Evolutionary conservation across 2,113 vertebrate species (phyloP).

Genomic region (Grammomys surdaster): DNA sequence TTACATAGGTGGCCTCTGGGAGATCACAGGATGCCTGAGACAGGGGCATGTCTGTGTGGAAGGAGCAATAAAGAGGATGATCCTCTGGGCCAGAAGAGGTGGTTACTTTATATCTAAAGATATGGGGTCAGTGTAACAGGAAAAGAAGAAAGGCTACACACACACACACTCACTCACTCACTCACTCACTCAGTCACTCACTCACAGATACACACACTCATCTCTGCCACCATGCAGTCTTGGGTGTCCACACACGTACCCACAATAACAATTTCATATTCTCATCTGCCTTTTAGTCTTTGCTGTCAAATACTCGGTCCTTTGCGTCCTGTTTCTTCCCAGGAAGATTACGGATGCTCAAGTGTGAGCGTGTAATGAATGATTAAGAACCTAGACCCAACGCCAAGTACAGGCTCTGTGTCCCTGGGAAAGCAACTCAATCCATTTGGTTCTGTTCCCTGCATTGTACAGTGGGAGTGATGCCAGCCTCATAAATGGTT

Average conservation of each 20-base stretch:
- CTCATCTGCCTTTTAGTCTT: background rate
- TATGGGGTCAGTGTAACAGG: background rate
- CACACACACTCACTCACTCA: background rate
- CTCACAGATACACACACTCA: background rate
- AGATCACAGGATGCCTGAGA: background rate
- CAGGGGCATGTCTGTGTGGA: background rate
- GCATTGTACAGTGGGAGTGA: background rate
- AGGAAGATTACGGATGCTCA: background rate
- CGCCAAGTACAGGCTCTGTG: slow-evolving; percentile 4
- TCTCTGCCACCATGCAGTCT: background rate
- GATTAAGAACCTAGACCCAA: background rate
- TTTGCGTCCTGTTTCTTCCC: background rate
- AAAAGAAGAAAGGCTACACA: background rate
- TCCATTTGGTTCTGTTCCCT: slow-evolving; percentile 23
- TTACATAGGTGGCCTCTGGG: background rate
- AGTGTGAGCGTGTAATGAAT: background rate
- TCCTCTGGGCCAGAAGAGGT: background rate
- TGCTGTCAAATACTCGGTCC: background rate
- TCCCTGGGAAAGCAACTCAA: background rate
- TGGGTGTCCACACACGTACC: no score
- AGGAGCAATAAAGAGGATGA: background rate
- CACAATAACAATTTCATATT: background rate
- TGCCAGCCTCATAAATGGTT: background rate
- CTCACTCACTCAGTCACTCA: background rate
- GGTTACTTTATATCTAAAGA: background rate